phyloP scores from a whole-genome alignment of 2,888 invertebrate genomes.

The Amphipyra berbera region DNA sequence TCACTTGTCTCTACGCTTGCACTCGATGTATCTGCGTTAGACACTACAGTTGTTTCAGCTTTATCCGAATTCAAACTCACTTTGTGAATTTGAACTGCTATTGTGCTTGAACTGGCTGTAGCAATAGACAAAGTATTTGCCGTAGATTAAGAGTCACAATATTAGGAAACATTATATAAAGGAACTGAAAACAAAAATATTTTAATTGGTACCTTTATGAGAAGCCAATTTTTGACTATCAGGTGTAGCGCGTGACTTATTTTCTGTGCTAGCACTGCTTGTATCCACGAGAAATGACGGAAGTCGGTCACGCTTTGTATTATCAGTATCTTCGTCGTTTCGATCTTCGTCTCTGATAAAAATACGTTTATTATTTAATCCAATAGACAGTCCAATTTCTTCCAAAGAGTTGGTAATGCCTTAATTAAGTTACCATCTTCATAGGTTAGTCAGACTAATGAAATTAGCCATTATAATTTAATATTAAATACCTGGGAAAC shows the following conservation, averaged over 20 bases:
- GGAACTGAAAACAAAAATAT: background rate
- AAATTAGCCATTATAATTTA: too few relatives aligned
- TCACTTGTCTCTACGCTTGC: constrained; percentile 42
- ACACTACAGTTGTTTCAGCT: constrained; percentile 40
- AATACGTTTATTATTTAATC: background rate
- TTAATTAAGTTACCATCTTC: too few relatives aligned
- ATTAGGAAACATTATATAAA: background rate
- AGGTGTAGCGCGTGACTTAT: constrained; percentile 77
- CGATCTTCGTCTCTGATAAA: constrained; percentile 67
- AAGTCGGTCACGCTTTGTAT: constrained; percentile 67
- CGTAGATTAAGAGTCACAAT: constrained; percentile 8
- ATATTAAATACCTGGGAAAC: constrained; percentile 87
- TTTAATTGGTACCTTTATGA: constrained; percentile 64
- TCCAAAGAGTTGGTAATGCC: too few relatives aligned
- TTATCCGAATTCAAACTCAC: constrained; percentile 41
- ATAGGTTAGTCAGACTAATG: too few relatives aligned
- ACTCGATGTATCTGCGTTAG: constrained; percentile 42
- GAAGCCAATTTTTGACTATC: constrained; percentile 73
- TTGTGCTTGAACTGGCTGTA: constrained; percentile 44
- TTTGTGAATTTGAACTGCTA: constrained; percentile 52
- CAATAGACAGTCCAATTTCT: too few relatives aligned
- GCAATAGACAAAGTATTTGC: constrained; percentile 29
- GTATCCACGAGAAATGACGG: constrained; percentile 75
- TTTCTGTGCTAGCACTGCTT: constrained; percentile 74
- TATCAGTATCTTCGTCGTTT: constrained; percentile 67